phyloP scores from a whole-genome alignment of 2,113 vertebrate genomes.

The Gambusia affinis region DNA sequence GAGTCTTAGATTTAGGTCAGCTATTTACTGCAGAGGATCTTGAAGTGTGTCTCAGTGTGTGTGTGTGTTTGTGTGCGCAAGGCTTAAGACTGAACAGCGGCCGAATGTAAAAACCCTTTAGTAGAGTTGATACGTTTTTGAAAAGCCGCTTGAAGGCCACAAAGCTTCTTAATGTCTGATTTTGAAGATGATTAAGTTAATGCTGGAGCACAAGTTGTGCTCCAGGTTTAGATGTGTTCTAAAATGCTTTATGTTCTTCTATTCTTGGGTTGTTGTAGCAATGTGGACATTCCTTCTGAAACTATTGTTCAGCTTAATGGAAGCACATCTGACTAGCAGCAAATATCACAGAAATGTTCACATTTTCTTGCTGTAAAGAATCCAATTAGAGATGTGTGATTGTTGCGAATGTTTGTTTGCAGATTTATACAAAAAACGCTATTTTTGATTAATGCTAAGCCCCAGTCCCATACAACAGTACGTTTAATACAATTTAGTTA shows the following conservation, averaged over 20 bases:
- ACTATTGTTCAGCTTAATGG: not conserved
- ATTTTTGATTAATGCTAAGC: too few relatives aligned
- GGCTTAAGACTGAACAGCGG: conserved; percentile 48
- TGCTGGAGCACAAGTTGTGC: conserved; percentile 2
- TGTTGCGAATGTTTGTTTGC: too few relatives aligned
- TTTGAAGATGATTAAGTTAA: conserved; percentile 26
- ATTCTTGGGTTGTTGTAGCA: not conserved
- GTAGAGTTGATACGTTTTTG: conserved; percentile 46
- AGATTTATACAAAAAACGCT: too few relatives aligned
- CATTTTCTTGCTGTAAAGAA: too few relatives aligned
- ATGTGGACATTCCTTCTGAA: not conserved
- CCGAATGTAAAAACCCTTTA: conserved; percentile 51
- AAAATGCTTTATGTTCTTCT: not conserved
- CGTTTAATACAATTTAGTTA: too few relatives aligned
- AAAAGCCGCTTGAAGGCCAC: conserved; percentile 56
- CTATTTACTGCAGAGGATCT: conserved; percentile 67
- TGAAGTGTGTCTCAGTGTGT: conserved; percentile 27
- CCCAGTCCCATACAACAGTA: too few relatives aligned
- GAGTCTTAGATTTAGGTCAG: conserved; percentile 72
- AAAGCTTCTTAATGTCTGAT: conserved; percentile 57
- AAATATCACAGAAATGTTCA: too few relatives aligned
- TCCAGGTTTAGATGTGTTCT: not conserved
- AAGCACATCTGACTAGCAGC: not conserved
- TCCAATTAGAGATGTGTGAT: too few relatives aligned
- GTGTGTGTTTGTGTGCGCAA: conserved; percentile 11